Evolutionary conservation across 2,797 vertebrate species (phyloP), one percentile per base, ranked within the genome.

Genomic region (Pampus argenteus): DNA sequence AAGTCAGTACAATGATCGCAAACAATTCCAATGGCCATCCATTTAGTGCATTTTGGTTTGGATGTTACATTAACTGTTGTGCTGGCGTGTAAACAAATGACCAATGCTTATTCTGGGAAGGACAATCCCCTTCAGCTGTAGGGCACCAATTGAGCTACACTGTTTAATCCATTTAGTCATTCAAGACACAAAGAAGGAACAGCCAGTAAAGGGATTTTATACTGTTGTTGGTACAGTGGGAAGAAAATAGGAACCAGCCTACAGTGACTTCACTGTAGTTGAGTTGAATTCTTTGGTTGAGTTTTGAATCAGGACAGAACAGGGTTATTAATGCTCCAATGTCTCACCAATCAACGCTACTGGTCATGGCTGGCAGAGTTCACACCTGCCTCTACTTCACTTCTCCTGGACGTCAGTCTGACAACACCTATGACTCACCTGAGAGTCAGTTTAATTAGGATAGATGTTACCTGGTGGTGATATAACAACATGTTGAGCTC

Each of bases 311-410:
- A 5, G 15, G 52, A 56, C 8, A 28, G 40, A 6, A 4, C 14
- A 13, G 50, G 49, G 7, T 9, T 29, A 50, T 9, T 48, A 56
- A 49, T 51, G 18, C 18, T 42, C 26, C 69, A 0, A 2, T 1
- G 8, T 60, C 54, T 29, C 9, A 59, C 80, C 49, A 85, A 78
- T 87, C 55, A 82, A 76, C 78, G 54, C 76, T 7, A 13, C 11
- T 25, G 0, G 2, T 17, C 9, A 7, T 11, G 44, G 40, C 45
- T 49, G 52, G 65, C 73, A 74, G 65, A 50, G 23, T 15, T 52
- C 61, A 52, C 55, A 55, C 34, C 34, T 13, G 15, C 17, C 20
- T 5, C 36, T n/a, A 38, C n/a, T 22, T 69, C 47, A 57, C 13
- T 47, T 14, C 62, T 48, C n/a, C 63, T 10, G 15, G 13, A 38